These are phyloP conservation scores for Willowsia nigromaculata DNA, from an alignment of 2,888 invertebrate species.

Conservation along the genomic window DNA sequence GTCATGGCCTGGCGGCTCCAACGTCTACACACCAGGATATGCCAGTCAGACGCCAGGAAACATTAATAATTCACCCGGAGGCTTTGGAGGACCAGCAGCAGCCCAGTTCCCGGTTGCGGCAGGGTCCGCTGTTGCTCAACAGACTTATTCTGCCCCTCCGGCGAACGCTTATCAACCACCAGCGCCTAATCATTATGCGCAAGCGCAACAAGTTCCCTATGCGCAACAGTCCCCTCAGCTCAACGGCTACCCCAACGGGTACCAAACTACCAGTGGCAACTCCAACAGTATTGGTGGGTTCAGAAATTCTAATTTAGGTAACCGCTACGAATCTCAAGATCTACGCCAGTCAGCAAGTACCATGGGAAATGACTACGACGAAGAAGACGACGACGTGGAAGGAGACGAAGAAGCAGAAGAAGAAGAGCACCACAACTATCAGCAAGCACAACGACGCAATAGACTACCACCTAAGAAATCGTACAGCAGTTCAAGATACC, in stretches of 20 bases:
- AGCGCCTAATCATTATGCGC: conserved; percentile 55
- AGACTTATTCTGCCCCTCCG: conserved; percentile 70
- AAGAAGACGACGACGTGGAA: conserved; percentile 3
- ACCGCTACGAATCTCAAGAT: conserved; percentile 51
- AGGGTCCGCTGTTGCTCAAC: conserved; percentile 72
- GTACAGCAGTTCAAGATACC: conserved; percentile 56
- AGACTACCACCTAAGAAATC: conserved; percentile 47
- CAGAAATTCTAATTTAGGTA: conserved; percentile 75
- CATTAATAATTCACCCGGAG: conserved; percentile 76
- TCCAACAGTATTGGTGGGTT: conserved; percentile 76
- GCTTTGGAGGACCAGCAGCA: conserved; percentile 60
- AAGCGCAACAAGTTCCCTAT: conserved; percentile 23
- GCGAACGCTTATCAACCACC: conserved; percentile 71
- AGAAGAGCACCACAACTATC: conserved; percentile 43
- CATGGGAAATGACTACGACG: conserved; percentile 63
- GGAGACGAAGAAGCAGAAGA: no score
- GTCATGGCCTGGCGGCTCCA: conserved; percentile 65
- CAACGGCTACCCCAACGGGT: conserved; percentile 48
- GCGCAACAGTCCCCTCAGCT: conserved; percentile 44
- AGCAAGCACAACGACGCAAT: conserved; percentile 46
- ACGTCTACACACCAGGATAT: conserved; percentile 66
- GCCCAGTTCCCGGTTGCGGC: conserved; percentile 61
- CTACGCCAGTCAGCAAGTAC: conserved; percentile 52
- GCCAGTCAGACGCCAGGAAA: conserved; percentile 76
- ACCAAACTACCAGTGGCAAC: conserved; percentile 33